Percentiles rank a stretch among this genome's conserved stretches.
Conservation (phyloP, 2,113 vertebrate species). For the Archocentrus centrarchus region DNA sequence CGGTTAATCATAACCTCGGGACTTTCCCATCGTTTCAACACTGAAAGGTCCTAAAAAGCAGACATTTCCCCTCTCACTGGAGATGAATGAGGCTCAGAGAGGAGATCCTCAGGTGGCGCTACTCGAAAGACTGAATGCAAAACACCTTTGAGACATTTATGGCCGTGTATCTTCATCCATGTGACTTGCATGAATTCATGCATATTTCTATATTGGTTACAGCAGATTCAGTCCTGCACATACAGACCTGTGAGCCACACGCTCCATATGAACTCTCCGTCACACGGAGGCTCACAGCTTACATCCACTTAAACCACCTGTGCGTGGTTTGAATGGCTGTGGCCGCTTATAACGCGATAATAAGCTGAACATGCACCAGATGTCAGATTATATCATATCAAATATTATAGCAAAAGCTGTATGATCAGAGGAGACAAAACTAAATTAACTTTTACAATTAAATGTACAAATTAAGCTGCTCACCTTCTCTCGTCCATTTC, state of each 20-base stretch:
- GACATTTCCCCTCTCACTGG: not conserved
- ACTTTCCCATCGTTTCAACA: not conserved
- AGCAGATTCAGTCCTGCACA: not conserved
- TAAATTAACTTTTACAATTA: not conserved
- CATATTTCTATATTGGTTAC: not conserved
- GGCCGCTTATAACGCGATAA: not conserved
- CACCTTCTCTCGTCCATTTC: slow-evolving; percentile 66
- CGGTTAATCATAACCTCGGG: not conserved
- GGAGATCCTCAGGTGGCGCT: not conserved
- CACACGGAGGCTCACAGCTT: not conserved
- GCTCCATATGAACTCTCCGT: not conserved
- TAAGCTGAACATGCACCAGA: not conserved
- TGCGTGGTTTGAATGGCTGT: not conserved
- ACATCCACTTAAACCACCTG: no score
- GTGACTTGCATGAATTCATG: not conserved
- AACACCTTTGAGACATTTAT: not conserved
- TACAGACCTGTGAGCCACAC: no score
- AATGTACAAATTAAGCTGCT: not conserved
- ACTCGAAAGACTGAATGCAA: not conserved
- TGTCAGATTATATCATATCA: not conserved
- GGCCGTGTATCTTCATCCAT: not conserved
- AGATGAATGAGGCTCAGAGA: not conserved
- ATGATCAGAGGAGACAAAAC: not conserved
- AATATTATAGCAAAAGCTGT: not conserved
- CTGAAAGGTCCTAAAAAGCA: not conserved